A percentile compares a stretch with the other conserved stretches of the same genome.
Evolutionary conservation across 2,888 invertebrate species (phyloP).

Genomic region (Phanerotoma sp.): DNA sequence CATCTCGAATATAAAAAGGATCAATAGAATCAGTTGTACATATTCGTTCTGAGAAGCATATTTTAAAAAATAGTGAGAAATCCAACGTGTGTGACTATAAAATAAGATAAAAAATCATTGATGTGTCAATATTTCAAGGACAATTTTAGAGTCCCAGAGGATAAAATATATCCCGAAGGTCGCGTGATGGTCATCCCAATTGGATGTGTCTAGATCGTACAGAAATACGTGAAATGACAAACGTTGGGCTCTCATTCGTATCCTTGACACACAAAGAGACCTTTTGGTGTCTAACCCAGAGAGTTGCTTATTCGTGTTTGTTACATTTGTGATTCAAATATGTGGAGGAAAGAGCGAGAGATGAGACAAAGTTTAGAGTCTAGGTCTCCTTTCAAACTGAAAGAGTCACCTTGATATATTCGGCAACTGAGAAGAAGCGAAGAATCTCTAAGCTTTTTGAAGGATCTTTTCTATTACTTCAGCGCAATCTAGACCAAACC

Average conservation of each 20-base stretch:
- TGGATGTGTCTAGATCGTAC: neutral
- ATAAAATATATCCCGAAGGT: neutral
- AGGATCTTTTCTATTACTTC: no score
- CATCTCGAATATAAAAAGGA: no score
- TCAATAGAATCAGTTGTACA: no score
- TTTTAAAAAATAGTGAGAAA: no score
- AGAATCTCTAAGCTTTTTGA: no score
- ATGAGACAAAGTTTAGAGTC: neutral
- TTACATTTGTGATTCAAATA: conserved; percentile 42
- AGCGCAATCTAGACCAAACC: neutral
- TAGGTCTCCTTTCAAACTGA: neutral
- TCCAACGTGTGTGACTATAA: no score
- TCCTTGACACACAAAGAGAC: conserved; percentile 42
- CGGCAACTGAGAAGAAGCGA: no score
- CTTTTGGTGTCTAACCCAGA: conserved; percentile 20
- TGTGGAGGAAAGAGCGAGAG: conserved; percentile 10
- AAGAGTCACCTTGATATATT: neutral
- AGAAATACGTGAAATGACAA: neutral
- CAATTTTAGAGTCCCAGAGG: neutral
- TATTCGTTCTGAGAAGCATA: no score
- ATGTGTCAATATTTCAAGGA: neutral
- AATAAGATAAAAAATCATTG: no score
- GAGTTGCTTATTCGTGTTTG: conserved; percentile 12
- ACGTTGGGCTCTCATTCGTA: conserved; percentile 24
- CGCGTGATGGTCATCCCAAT: neutral